Evolutionary conservation across 2,888 invertebrate genomes (phyloP).

Genomic region (Epinotia bilunana): DNA sequence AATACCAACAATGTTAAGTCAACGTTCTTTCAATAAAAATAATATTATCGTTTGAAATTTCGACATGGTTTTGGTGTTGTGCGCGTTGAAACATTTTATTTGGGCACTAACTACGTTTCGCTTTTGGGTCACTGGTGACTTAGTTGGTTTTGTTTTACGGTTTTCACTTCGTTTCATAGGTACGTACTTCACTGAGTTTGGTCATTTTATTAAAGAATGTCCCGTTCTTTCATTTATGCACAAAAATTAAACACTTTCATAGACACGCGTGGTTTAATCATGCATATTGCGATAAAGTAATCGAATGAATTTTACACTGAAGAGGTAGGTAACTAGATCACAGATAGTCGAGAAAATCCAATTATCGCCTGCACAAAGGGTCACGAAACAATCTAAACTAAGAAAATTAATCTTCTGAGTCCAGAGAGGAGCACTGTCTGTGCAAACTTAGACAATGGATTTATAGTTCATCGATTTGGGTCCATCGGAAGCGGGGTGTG

Average conservation of each 20-base stretch:
- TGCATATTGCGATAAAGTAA: conserved; percentile 24
- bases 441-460: conserved; percentile 84
- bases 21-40: conserved; percentile 46
- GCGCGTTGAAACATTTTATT: conserved; percentile 36
- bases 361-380: conserved; percentile 84
- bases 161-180: background rate
- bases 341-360: conserved; percentile 81
- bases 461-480: conserved; percentile 84
- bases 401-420: conserved; percentile 85
- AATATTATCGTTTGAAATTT: conserved; percentile 43
- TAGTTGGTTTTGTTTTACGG: conserved; percentile 23
- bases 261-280: background rate
- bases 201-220: background rate
- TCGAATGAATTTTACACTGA: conserved; percentile 62
- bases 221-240: background rate
- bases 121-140: conserved; percentile 24
- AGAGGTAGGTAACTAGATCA: conserved; percentile 82
- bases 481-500: conserved; percentile 68
- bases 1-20: conserved; percentile 55
- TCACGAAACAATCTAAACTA: conserved; percentile 85
- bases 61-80: conserved; percentile 35
- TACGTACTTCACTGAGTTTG: background rate
- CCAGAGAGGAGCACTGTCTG: conserved; percentile 80
- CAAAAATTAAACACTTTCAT: background rate
- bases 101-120: conserved; percentile 28